Evolutionary conservation across 2,888 invertebrate genomes (phyloP), one percentile per base, ranked within the genome.

Genomic region (Lypha dubia): DNA sequence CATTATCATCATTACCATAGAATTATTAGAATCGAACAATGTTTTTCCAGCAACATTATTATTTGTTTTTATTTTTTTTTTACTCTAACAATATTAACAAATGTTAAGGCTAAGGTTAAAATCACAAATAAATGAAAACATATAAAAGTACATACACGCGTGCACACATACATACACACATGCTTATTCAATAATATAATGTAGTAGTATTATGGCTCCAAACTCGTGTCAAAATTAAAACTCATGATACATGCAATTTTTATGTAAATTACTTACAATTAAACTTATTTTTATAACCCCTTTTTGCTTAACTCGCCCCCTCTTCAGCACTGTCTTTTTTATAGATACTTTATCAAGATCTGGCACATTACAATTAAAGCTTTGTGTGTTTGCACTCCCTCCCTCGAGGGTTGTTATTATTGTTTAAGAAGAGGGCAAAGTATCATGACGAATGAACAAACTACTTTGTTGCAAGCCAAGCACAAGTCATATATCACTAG

Each of bases 21-120:
- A 38, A 6, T 17, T 5, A 22, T 63, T 53, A 28, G 8, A 8
- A 6, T 3, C 32, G 20, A 56, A 32, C n/a, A 35, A 3, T 17
- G 58, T 32, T 49, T 62, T 75, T 24, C 28, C 17, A 35, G 17
- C 41, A 32, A 56, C 11, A 44, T 56, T 22, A 53, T 41, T 38
- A 13, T 22, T 5, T 41, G 7, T n/a, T 0, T 22, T 38, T 20
- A 28, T 60, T n/a, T 38, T 35, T 44, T 9, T 3, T n/a, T n/a
- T n/a, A n/a, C 46, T 53, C 51, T 20, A 65, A 22, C 15, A 38
- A 56, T 71, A 73, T 38, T 17, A 68, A 51, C 56, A 81, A 84
- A 84, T 81, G 81, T 84, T 84, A 84, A 84, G 84, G 84, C 84
- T 73, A 84, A 84, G 84, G 84, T 84, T 81, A 68, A 60, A 73